Evolutionary conservation across 2,888 invertebrate genomes (phyloP), one percentile per base, ranked within the genome.

Genomic region (Galeopsomyia nigrocyanea): DNA sequence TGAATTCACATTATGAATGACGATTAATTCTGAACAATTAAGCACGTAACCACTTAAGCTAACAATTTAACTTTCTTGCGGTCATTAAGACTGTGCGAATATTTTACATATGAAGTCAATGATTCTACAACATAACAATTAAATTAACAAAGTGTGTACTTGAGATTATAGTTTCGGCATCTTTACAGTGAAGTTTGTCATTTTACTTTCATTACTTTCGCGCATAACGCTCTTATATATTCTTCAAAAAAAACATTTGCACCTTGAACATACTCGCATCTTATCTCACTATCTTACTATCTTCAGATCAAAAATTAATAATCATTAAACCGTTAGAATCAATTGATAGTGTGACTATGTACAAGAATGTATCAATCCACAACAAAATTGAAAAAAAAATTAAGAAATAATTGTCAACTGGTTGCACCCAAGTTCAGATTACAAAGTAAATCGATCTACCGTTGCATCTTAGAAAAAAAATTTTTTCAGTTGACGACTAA

Each of bases 301-400:
- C 50, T 21, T 73, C 66, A 70, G 71, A 69, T 73, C 75, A 65
- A 65, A 22, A 78, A 81, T 80, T 78, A 82, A 79, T 79, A 79
- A 81, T 80, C 78, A 81, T 81, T 81, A 83, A 76, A 79, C 80
- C 79, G 79, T 84, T 84, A 83, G 79, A 82, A 78, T 81, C 78
- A 80, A 79, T 75, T 82, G 81, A 80, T 80, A 80, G 77, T 82
- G 81, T 81, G 73, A 81, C 82, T 80, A 83, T 75, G 75, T 80
- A 72, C 72, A 75, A 66, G 57, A n/a, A 81, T 81, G 78, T 79
- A 80, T 80, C 78, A 81, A 82, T 83, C 81, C 81, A 82, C 80
- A 83, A 82, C 80, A 82, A 82, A 78, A 80, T 83, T 82, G 79
- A 78, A 79, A 80, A 63, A 31, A 71, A 77, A 74, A 78, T 82